Conservation (phyloP, 2,113 vertebrate species). For the Anguilla rostrata region DNA sequence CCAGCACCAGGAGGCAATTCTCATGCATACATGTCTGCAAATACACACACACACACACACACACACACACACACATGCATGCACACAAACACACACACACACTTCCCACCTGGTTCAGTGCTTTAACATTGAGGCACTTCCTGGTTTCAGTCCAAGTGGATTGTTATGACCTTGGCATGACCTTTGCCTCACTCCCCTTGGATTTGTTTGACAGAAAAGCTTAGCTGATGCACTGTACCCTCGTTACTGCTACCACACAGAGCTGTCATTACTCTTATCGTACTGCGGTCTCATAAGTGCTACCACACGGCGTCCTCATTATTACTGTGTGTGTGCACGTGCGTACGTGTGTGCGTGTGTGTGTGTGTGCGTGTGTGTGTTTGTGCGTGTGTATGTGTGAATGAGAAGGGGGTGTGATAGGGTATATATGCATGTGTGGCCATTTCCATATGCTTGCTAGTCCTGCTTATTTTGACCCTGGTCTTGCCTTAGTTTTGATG, state of each 20-base stretch:
- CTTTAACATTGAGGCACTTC: neutral
- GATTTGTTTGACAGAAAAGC: neutral
- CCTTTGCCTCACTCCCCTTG: neutral
- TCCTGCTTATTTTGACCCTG: conserved; percentile 12
- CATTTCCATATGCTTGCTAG: neutral
- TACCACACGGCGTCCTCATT: neutral
- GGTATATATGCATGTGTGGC: neutral
- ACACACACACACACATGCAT: too few species aligned
- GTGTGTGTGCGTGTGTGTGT: conserved; percentile 24
- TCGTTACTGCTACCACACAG: neutral
- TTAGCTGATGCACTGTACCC: neutral
- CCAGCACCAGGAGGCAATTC: neutral
- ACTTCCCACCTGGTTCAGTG: neutral
- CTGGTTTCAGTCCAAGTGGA: neutral
- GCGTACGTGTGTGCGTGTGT: neutral
- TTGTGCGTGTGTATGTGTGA: neutral
- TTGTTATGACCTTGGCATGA: neutral
- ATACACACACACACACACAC: neutral
- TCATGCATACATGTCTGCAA: neutral
- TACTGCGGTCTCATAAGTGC: neutral
- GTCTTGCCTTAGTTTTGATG: neutral
- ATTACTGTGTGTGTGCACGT: conserved; percentile 22
- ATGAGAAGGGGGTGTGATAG: neutral
- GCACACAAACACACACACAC: neutral
- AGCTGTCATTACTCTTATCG: neutral